Base-by-base conservation (phyloP, 1,140 invertebrate genomes). In the Melitaea cinxia region DNA sequence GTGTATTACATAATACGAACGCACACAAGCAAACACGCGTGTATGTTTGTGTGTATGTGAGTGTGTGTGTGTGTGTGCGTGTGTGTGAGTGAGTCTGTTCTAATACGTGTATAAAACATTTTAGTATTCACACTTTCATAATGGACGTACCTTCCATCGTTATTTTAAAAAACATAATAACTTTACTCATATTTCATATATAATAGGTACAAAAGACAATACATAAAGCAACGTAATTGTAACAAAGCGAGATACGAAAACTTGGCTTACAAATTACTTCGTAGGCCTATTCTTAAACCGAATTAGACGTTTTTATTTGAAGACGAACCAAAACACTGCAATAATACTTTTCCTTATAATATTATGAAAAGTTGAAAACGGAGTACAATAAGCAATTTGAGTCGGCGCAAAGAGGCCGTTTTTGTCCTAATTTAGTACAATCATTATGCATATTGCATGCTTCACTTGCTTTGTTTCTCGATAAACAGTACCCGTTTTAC, bases 371-470 rank as follows among this genome's bases (percentile, higher is more conserved):
- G 67, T 73, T 70, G 72, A 72, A 75, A 82, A 83, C 53, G 53
- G 65, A 64, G 63, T 65, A 78, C 76, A 82, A 83, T 84, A 83
- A 82, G 77, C 80, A 84, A 82, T 88, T 80, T 78, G 71, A 82
- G 77, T 83, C 63, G 57, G 73, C 68, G 66, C 75, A 83, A 84
- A 83, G 68, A 74, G 72, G 66, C 76, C 60, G 68, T 79, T 76
- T 68, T 73, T 68, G 73, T 73, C 66, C 81, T 83, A 85, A 85
- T 88, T 88, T 82, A 88, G 79, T 80, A 82, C 78, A 79, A 84
- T 83, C 78, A 75, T 85, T 83, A 82, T 85, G 85, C 79, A 86
- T 86, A 88, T 80, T 81, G 81, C 68, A 83, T 74, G 79, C 70
- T 67, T 71, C 75, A 77, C 72, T 82, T 80, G 78, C 69, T 74